Percentiles rank a stretch among this genome's conserved stretches.
These are phyloP conservation scores for Drosophila setifemur DNA, from an alignment of 1,140 invertebrate genomes.

Conservation along the genomic window DNA sequence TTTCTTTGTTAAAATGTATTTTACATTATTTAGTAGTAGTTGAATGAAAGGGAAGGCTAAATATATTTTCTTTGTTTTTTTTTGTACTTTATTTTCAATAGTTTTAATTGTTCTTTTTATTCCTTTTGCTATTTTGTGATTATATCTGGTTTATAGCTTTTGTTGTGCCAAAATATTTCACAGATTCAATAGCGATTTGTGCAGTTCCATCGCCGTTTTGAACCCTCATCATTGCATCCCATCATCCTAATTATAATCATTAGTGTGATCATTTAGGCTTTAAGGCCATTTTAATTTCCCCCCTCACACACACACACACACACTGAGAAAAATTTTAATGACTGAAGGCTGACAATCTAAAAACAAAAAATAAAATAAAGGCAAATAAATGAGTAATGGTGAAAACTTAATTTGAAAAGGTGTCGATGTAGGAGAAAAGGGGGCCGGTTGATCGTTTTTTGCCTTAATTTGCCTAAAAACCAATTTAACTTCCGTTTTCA, in stretches of 20 bases:
- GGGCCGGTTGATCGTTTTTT: neutral
- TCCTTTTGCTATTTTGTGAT: neutral
- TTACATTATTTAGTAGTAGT: no score
- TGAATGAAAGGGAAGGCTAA: no score
- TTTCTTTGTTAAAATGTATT: no score
- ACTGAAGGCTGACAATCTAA: no score
- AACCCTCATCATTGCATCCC: slow-evolving; percentile 11
- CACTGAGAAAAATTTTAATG: neutral
- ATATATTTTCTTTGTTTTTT: neutral
- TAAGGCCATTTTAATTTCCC: slow-evolving; percentile 16
- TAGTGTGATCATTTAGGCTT: slow-evolving; percentile 16
- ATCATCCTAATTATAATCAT: slow-evolving; percentile 36
- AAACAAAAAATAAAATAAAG: neutral
- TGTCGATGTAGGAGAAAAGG: slow-evolving; percentile 3
- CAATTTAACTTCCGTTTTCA: slow-evolving; percentile 41
- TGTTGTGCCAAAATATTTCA: neutral
- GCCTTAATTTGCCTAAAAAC: slow-evolving; percentile 37
- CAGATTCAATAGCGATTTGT: neutral
- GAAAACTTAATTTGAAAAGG: slow-evolving; percentile 5
- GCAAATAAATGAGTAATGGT: neutral
- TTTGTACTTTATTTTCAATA: neutral
- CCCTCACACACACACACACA: neutral
- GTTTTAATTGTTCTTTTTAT: neutral
- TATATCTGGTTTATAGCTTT: neutral
- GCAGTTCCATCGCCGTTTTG: neutral